These are phyloP conservation scores for Cottoperca gobio DNA, from an alignment of 2,797 vertebrate species.

Conservation along the genomic window DNA sequence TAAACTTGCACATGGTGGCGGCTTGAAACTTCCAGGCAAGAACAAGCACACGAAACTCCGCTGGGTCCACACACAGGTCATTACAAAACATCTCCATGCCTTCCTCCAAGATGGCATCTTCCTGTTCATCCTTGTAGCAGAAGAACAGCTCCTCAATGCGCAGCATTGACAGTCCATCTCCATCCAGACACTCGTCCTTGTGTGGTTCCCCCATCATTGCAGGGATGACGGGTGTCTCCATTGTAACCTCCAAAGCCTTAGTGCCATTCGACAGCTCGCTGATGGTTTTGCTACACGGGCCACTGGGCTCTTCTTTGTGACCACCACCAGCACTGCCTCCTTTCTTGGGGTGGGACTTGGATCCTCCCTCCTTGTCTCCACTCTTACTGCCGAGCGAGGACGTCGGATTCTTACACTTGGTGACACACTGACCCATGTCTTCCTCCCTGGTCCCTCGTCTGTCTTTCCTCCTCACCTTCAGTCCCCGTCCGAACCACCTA, in stretches of 20 bases:
- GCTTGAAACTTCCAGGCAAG: constrained; percentile 99
- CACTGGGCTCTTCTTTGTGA: constrained; percentile 91
- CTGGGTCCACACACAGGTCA: constrained; percentile 96
- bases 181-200: constrained; percentile 84
- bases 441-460: constrained; percentile 72
- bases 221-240: constrained; percentile 86
- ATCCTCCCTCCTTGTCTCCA: constrained; percentile 92
- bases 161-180: constrained; percentile 89
- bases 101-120: constrained; percentile 97
- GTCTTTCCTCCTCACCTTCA: constrained; percentile 81
- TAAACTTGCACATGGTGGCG: constrained; percentile 99
- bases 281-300: constrained; percentile 86
- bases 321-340: constrained; percentile 70
- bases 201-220: constrained; percentile 82
- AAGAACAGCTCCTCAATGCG: constrained; percentile 93
- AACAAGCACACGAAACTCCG: constrained; percentile 97
- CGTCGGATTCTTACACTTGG: constrained; percentile 99
- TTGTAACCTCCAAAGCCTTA: constrained; percentile 88
- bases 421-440: constrained; percentile 99
- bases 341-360: constrained; percentile 93
- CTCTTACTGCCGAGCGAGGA: constrained; percentile 99
- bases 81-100: constrained; percentile 98
- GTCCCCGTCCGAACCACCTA: constrained; percentile 85
- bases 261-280: constrained; percentile 95
- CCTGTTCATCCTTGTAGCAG: constrained; percentile 95